Base-by-base conservation (phyloP, 2,888 invertebrate species). In the Leptinotarsa tumamoca region DNA sequence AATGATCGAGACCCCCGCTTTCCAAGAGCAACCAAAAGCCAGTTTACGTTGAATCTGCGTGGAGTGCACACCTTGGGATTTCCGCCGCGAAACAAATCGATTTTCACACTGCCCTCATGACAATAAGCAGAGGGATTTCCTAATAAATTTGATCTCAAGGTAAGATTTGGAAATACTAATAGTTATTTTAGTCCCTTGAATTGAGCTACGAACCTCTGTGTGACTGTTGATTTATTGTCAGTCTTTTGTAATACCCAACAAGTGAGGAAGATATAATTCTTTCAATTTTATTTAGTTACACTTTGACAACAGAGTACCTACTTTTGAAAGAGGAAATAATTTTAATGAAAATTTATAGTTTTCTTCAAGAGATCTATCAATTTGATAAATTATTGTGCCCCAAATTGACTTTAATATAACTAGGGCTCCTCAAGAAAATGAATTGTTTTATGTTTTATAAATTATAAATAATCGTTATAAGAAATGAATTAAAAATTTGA, bases 11-110 rank as follows among this genome's bases (percentile, higher is more conserved):
- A 70, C 23, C 56, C 70, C 56, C 70, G 70, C 56, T 74, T 74
- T 74, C 74, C 70, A 74, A 70, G 23, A 74, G 67, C 74, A 74
- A 71, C 74, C 70, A 70, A 74, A 67, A 74, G 70, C 67, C 71
- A 75, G 75, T 75, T 56, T 72, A 68, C 75, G 72, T 75, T 58
- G 72, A 75, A 71, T 50, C 75, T 27, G 67, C 72, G 54, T 51
- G 33, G 71, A 56, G 75, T 71, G 61, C 13, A 72, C 71, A 67
- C 72, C 71, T 66, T 54, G 23, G 50, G 61, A 63, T 67, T 23
- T 52, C 66, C 52, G 63, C 15, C 49, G 52, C 67, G 63, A 69
- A 21, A 18, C 49, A 66, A 58, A 58, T 72, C 71, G 63, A 68
- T 54, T 68, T 63, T 33, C 50, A 56, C 21, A 63, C 61, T 72